These are phyloP conservation scores for Rhodeus uyekii DNA, from an alignment of 2,797 vertebrate species.

Conservation along the genomic window DNA sequence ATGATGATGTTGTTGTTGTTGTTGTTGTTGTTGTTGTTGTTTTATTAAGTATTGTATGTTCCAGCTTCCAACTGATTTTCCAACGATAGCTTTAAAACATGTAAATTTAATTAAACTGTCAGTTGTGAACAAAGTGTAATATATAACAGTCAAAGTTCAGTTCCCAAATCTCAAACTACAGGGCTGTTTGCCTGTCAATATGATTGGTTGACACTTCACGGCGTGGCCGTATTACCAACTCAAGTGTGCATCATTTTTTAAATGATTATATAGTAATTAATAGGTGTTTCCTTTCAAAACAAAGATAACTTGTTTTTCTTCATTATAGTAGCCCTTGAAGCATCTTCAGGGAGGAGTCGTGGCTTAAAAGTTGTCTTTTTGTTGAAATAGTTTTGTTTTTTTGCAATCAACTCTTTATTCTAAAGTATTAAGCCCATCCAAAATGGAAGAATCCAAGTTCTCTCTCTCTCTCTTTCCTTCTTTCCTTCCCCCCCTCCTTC, in stretches of 20 bases:
- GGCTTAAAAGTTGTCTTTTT: not conserved
- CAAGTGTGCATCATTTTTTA: too few relatives aligned
- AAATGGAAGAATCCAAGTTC: conserved; percentile 38
- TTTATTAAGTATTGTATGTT: not conserved
- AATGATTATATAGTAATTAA: too few relatives aligned
- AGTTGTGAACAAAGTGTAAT: too few relatives aligned
- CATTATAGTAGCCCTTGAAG: too few relatives aligned
- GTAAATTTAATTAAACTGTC: not conserved
- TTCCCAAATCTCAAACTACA: too few relatives aligned
- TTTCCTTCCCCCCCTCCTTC: conserved; percentile 41
- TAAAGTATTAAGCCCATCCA: conserved; percentile 12
- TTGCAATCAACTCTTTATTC: not conserved
- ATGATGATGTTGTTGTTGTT: not conserved
- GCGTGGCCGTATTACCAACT: too few relatives aligned
- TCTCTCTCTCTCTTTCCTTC: not conserved
- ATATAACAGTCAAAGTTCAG: too few relatives aligned
- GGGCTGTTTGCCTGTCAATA: too few relatives aligned
- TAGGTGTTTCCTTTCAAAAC: too few relatives aligned
- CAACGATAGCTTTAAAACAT: not conserved
- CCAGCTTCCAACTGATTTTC: not conserved
- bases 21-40: not conserved
- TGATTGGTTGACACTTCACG: too few relatives aligned
- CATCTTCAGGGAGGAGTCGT: not conserved
- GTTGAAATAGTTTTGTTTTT: conserved; percentile 7
- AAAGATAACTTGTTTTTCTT: too few relatives aligned